A percentile compares a stretch with the other conserved stretches of the same genome.
phyloP scores from a whole-genome alignment of 2,888 invertebrate genomes.

The Watsonalla binaria region DNA sequence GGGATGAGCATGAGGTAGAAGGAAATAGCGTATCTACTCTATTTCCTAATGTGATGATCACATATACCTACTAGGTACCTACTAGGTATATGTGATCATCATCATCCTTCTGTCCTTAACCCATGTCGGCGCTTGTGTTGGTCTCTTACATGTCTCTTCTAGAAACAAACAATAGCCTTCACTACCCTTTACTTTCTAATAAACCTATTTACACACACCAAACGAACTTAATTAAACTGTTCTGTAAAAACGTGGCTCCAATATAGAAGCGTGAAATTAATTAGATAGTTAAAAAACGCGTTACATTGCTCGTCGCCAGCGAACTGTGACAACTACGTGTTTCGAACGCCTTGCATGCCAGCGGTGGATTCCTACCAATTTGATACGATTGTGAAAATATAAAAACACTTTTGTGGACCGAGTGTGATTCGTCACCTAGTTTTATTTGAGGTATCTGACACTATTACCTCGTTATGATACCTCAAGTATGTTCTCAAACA shows the following conservation, averaged over 20 bases:
- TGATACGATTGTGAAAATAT: slow-evolving; percentile 12
- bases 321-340: slow-evolving; percentile 50
- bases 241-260: slow-evolving; percentile 29
- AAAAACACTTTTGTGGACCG: neutral
- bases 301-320: slow-evolving; percentile 37
- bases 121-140: too few relatives aligned
- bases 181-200: neutral
- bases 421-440: neutral
- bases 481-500: too few relatives aligned
- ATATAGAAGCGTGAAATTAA: slow-evolving; percentile 49
- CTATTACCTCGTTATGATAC: neutral
- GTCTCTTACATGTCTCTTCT: too few relatives aligned
- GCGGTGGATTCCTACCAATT: slow-evolving; percentile 28
- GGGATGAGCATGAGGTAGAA: too few relatives aligned
- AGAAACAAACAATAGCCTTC: neutral
- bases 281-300: slow-evolving; percentile 38
- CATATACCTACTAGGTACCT: too few relatives aligned
- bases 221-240: slow-evolving; percentile 34
- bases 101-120: too few relatives aligned
- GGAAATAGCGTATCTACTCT: too few relatives aligned
- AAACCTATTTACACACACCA: slow-evolving; percentile 13
- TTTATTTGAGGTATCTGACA: neutral
- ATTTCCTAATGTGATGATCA: too few relatives aligned
- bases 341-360: slow-evolving; percentile 35
- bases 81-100: too few relatives aligned